Base-by-base conservation (phyloP, 2,113 vertebrate genomes). In the Myrmecophaga tridactyla region DNA sequence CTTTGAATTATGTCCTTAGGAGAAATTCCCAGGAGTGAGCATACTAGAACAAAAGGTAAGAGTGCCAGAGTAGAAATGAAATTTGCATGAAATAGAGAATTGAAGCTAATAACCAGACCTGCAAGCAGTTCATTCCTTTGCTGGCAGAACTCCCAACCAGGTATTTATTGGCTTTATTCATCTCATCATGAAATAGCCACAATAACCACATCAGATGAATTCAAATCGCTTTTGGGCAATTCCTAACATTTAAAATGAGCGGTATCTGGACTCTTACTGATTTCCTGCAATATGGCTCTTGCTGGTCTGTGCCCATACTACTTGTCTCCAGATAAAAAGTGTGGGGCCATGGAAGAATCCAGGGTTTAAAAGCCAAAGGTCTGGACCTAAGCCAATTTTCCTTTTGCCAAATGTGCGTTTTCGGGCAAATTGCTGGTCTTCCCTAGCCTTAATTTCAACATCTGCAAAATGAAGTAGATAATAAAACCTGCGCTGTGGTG, bases 251-350 rank as follows among this genome's bases (percentile, higher is more conserved):
- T 48, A n/a, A 31, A 23, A 41, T 12, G 51, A 95, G 20, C 46
- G 29, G 18, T 3, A 27, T 80, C 0, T 76, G 17, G 1, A 9
- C 25, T n/a, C 12, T 25, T 63, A 5, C 18, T 14, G 27, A 20
- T 14, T 23, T 81, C 39, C 20, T 27, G 34, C 1, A 0, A 8
- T 0, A 13, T 23, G 29, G 39, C 20, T 63, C 25, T 41, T 1
- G 1, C 23, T 48, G 58, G 11, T 53, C 31, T 11, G 2, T 18
- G 72, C 6, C 34, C 63, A 3, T 4, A 9, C 83, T 15, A 0
- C 14, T 29, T 43, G 56, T 80, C n/a, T 76, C 31, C 53, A 48
- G 15, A 53, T 36, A n/a, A 39, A 77, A 75, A 14, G 20, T 15
- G 18, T 46, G 25, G 25, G 1, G 39, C 56, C 41, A 0, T 23